Evolutionary conservation across 2,888 invertebrate species (phyloP).

Genomic region (Leucophenga montana): DNA sequence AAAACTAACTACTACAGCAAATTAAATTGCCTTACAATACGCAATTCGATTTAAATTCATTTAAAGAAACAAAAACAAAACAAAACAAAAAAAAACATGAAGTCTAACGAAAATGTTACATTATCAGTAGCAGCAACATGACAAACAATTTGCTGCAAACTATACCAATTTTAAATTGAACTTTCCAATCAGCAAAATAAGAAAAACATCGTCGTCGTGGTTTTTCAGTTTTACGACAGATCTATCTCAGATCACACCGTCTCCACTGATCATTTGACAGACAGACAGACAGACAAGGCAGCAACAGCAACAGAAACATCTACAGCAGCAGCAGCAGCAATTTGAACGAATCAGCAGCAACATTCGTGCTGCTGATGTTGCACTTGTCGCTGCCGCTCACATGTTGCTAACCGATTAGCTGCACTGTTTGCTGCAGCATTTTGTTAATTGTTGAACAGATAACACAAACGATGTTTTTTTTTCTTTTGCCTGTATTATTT

Average conservation of each 20-base stretch:
- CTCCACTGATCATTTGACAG: background rate
- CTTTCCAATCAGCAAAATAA: slow-evolving; percentile 24
- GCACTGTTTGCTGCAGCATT: slow-evolving; percentile 48
- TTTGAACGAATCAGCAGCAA: background rate
- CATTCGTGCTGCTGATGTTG: slow-evolving; percentile 29
- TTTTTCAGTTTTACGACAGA: too few relatives aligned
- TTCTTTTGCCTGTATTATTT: slow-evolving; percentile 25
- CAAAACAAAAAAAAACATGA: slow-evolving; percentile 47
- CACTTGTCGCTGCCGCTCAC: slow-evolving; percentile 54
- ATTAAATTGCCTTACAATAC: too few relatives aligned
- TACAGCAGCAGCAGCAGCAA: slow-evolving; percentile 29
- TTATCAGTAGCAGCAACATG: slow-evolving; percentile 18
- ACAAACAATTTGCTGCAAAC: slow-evolving; percentile 9
- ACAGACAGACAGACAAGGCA: background rate
- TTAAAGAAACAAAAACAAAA: slow-evolving; percentile 37
- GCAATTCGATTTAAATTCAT: slow-evolving; percentile 40
- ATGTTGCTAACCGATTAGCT: slow-evolving; percentile 29
- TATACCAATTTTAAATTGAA: slow-evolving; percentile 16
- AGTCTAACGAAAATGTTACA: slow-evolving; percentile 40
- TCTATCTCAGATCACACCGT: slow-evolving; percentile 29
- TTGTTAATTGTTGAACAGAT: slow-evolving; percentile 68
- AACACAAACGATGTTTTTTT: slow-evolving; percentile 32
- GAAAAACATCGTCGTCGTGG: slow-evolving; percentile 35
- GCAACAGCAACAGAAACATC: slow-evolving; percentile 48
- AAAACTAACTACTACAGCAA: too few relatives aligned